phyloP scores from a whole-genome alignment of 1,140 invertebrate genomes.

The Brachionus rotundiformis region DNA sequence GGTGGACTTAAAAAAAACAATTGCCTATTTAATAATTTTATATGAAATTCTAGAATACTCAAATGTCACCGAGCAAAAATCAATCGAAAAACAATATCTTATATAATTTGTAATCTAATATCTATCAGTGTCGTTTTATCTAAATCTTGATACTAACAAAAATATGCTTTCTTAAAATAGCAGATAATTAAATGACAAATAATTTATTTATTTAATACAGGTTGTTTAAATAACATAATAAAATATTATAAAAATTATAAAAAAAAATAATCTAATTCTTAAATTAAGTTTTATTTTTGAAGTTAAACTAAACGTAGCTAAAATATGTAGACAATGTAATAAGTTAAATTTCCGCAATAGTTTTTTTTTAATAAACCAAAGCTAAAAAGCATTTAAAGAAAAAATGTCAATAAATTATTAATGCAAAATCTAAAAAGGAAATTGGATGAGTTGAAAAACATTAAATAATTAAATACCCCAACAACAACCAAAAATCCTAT shows the following conservation, averaged over 20 bases:
- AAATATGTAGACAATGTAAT: neutral
- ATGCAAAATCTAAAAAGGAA: neutral
- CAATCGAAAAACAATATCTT: neutral
- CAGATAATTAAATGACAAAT: too few relatives aligned
- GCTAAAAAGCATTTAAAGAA: neutral
- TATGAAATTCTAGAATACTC: neutral
- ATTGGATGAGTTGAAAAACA: neutral
- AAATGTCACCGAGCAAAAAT: neutral
- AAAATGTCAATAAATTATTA: neutral
- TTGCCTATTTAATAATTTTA: neutral
- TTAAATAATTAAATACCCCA: neutral
- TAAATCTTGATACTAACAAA: neutral
- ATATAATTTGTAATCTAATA: neutral
- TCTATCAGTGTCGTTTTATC: neutral
- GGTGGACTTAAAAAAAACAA: neutral
- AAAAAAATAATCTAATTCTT: neutral
- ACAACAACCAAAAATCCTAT: neutral
- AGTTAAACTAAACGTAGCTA: neutral
- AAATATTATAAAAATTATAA: neutral
- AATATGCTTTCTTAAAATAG: neutral
- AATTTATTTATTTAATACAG: too few relatives aligned
- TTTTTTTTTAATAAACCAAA: neutral
- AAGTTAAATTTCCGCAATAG: neutral
- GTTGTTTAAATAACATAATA: neutral
- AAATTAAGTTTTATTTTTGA: neutral